A percentile compares a stretch with the other conserved stretches of the same genome.
phyloP scores from a whole-genome alignment of 2,888 invertebrate species.

The Campoletis raptor region DNA sequence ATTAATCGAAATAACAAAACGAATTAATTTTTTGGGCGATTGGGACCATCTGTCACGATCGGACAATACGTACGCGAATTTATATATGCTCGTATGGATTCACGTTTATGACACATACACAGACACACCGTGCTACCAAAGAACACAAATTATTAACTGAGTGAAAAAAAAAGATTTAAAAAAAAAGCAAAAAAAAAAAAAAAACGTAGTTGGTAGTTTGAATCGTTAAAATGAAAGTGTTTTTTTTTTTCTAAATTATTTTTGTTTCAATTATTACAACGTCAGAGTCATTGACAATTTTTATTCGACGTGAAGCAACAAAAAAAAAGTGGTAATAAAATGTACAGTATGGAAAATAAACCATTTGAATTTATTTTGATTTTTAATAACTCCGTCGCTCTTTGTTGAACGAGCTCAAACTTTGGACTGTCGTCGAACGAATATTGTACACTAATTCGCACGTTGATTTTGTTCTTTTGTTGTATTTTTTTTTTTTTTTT shows the following conservation, averaged over 20 bases:
- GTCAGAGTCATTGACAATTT: constrained; percentile 61
- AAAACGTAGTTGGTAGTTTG: constrained; percentile 71
- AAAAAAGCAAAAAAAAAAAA: constrained; percentile 54
- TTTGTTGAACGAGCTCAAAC: not conserved
- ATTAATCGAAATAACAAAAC: constrained; percentile 61
- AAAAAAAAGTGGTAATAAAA: not conserved
- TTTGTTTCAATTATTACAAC: constrained; percentile 41
- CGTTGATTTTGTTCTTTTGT: constrained; percentile 53
- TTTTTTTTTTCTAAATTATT: constrained; percentile 46
- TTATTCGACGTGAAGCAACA: constrained; percentile 37
- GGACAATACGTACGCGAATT: constrained; percentile 76
- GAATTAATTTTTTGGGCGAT: constrained; percentile 69
- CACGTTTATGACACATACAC: constrained; percentile 74
- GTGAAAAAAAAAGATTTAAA: constrained; percentile 53
- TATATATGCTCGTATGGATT: constrained; percentile 76
- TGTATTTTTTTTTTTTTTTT: constrained; percentile 74
- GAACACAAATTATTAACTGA: constrained; percentile 78
- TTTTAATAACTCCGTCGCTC: constrained; percentile 9
- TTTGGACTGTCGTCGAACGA: constrained; percentile 17
- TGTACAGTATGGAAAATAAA: constrained; percentile 33
- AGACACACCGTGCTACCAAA: constrained; percentile 83
- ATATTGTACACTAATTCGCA: constrained; percentile 46
- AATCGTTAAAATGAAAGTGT: constrained; percentile 68
- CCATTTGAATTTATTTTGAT: constrained; percentile 3
- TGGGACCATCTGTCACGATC: constrained; percentile 83